Percentiles rank a stretch among this genome's conserved stretches.
These are phyloP conservation scores for Phylloscopus trochilus DNA, from an alignment of 2,113 vertebrate species.

Conservation along the genomic window DNA sequence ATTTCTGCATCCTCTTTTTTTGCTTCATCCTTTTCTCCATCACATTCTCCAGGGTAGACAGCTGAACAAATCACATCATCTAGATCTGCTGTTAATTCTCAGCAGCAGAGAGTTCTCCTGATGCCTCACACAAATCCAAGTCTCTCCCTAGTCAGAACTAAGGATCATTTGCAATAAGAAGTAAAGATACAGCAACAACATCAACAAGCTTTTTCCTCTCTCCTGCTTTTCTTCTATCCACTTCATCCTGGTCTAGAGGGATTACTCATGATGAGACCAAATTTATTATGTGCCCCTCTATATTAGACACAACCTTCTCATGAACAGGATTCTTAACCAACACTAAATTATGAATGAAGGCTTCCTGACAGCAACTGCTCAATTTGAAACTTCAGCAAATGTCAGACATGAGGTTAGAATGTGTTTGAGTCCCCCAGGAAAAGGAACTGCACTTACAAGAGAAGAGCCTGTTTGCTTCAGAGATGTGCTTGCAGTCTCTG, in stretches of 20 bases:
- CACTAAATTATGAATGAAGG: neutral
- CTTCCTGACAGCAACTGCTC: neutral
- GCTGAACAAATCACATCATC: neutral
- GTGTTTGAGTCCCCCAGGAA: neutral
- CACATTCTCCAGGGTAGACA: neutral
- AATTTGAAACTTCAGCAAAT: neutral
- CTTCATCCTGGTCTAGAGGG: neutral
- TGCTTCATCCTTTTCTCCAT: neutral
- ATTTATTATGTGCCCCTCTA: neutral
- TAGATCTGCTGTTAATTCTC: neutral
- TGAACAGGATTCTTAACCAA: neutral
- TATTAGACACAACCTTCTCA: neutral
- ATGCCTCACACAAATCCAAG: neutral
- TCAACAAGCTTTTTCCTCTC: neutral
- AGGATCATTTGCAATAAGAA: neutral
- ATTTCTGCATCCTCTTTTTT: neutral
- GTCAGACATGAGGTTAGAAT: slow-evolving; percentile 1
- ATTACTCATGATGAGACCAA: neutral
- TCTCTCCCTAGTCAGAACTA: neutral
- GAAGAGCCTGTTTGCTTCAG: neutral
- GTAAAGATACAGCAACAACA: neutral
- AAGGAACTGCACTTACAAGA: neutral
- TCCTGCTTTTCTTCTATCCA: neutral
- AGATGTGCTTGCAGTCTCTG: neutral
- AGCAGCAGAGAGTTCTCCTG: neutral